phyloP scores from a whole-genome alignment of 2,888 invertebrate genomes.

The Aspidiotus rigidus region DNA sequence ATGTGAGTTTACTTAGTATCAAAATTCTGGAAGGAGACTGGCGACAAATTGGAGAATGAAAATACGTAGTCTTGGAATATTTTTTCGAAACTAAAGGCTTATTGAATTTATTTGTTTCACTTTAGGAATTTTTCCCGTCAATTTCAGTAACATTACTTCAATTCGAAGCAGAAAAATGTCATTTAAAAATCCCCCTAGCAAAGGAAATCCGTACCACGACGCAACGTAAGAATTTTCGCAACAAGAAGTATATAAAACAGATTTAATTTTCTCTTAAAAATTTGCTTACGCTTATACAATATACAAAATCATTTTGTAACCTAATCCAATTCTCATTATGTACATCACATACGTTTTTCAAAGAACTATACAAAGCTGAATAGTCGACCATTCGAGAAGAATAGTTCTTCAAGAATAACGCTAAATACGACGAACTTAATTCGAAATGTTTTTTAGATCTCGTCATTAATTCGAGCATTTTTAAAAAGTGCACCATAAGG shows the following conservation, averaged over 20 bases:
- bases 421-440: conserved; percentile 78
- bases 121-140: too few species aligned
- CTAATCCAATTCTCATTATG: conserved; percentile 57
- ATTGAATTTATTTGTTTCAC: too few species aligned
- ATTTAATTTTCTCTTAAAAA: conserved; percentile 52
- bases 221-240: too few species aligned
- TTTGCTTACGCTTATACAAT: conserved; percentile 65
- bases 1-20: too few species aligned
- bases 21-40: too few species aligned
- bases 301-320: conserved; percentile 60
- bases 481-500: conserved; percentile 68
- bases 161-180: too few species aligned
- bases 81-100: too few species aligned
- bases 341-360: conserved; percentile 52
- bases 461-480: conserved; percentile 61
- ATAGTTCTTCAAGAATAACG: conserved; percentile 75
- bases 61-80: too few species aligned
- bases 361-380: conserved; percentile 48
- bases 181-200: too few species aligned
- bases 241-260: not conserved
- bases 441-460: conserved; percentile 75
- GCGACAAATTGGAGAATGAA: too few species aligned
- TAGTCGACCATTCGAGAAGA: conserved; percentile 52
- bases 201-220: too few species aligned
- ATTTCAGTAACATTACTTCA: too few species aligned